Evolutionary conservation across 2,113 vertebrate genomes (phyloP).

Genomic region (Salvelinus sp.): DNA sequence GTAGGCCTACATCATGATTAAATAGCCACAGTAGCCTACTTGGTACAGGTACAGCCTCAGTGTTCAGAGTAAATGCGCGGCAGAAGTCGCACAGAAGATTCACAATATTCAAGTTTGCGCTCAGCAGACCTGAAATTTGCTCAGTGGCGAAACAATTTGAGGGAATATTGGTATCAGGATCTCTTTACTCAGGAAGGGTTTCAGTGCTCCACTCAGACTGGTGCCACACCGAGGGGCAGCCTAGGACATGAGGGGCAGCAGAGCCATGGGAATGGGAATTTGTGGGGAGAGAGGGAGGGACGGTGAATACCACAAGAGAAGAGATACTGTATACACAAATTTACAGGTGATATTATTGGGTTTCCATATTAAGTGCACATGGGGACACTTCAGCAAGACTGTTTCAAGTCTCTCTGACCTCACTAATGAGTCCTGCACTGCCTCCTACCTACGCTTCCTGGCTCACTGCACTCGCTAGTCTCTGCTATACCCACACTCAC

Average conservation of each 20-base stretch:
- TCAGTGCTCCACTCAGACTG: conserved; percentile 59
- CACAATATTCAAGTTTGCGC: too few relatives aligned
- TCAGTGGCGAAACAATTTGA: too few relatives aligned
- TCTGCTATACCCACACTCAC: neutral
- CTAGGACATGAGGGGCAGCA: conserved; percentile 58
- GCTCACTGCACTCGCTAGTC: neutral
- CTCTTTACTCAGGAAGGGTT: conserved; percentile 60
- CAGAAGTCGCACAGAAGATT: too few relatives aligned
- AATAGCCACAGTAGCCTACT: too few relatives aligned
- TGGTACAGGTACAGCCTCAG: too few relatives aligned
- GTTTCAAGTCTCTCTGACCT: neutral
- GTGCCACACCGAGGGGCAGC: conserved; percentile 63
- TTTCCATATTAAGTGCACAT: neutral
- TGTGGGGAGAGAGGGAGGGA: neutral
- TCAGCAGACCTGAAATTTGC: too few relatives aligned
- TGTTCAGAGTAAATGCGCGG: too few relatives aligned
- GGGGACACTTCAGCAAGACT: neutral
- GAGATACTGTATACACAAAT: neutral
- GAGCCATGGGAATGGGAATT: conserved; percentile 46
- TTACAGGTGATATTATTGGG: neutral
- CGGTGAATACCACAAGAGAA: neutral
- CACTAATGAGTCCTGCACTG: neutral
- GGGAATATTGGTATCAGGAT: conserved; percentile 34
- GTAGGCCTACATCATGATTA: too few relatives aligned
- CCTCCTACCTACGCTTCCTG: neutral